Conservation (phyloP, 2,888 invertebrate genomes). For the Carpatolechia fugitivella region DNA sequence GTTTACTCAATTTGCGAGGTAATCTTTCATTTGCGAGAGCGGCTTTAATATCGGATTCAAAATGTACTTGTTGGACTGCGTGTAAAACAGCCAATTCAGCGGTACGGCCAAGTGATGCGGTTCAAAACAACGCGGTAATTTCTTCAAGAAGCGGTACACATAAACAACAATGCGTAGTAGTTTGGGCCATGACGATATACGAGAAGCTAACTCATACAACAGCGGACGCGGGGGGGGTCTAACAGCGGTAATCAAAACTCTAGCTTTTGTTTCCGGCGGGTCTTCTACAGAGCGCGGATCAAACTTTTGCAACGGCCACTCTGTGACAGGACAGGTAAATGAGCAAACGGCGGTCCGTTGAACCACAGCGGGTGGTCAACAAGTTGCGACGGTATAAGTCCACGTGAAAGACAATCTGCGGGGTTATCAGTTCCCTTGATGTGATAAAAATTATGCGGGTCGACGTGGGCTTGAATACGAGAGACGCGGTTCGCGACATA, state of each 20-base stretch:
- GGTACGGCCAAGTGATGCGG: neutral
- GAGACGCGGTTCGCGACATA: slow-evolving; percentile 23
- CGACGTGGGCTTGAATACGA: slow-evolving; percentile 12
- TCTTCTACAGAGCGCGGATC: neutral
- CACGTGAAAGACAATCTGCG: slow-evolving; percentile 21
- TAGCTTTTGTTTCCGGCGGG: neutral
- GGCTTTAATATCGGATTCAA: neutral
- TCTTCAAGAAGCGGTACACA: neutral
- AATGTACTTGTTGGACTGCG: neutral
- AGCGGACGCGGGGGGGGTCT: neutral
- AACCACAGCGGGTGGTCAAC: slow-evolving; percentile 15
- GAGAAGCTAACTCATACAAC: neutral
- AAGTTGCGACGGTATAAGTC: slow-evolving; percentile 13
- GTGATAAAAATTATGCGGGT: slow-evolving; percentile 14
- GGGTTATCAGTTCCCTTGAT: slow-evolving; percentile 20
- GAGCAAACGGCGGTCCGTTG: slow-evolving; percentile 13
- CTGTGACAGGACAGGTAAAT: too few relatives aligned
- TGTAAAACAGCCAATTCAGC: neutral
- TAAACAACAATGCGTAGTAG: neutral
- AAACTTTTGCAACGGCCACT: neutral
- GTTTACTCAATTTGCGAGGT: too few relatives aligned
- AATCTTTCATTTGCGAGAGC: too few relatives aligned
- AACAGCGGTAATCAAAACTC: neutral
- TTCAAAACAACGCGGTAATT: neutral
- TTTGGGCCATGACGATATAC: neutral